These are phyloP conservation scores for Encarsia formosa DNA, from an alignment of 2,888 invertebrate genomes.

Conservation along the genomic window DNA sequence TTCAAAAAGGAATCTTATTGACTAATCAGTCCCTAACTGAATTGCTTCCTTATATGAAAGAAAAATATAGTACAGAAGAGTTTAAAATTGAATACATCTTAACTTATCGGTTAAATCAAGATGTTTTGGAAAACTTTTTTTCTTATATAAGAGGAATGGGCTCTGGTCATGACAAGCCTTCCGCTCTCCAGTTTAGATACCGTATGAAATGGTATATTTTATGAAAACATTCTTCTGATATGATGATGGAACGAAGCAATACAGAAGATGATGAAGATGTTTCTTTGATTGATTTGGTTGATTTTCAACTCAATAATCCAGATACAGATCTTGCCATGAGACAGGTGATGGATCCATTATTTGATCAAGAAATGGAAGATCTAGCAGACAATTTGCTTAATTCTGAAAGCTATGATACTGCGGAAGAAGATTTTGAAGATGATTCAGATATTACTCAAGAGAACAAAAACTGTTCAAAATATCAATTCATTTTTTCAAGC, in stretches of 20 bases:
- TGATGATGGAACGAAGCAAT: neutral
- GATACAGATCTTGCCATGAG: neutral
- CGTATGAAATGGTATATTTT: slow-evolving; percentile 3
- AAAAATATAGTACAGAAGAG: neutral
- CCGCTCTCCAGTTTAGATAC: neutral
- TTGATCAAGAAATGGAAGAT: neutral
- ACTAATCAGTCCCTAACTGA: neutral
- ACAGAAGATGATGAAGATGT: neutral
- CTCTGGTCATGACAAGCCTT: slow-evolving; percentile 1
- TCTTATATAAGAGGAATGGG: slow-evolving; percentile 36
- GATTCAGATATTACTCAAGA: neutral
- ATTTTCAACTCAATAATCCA: neutral
- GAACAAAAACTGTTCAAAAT: too few relatives aligned
- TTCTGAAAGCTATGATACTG: neutral
- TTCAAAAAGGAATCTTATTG: slow-evolving; percentile 5
- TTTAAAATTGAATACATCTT: slow-evolving; percentile 8
- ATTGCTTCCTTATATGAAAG: neutral
- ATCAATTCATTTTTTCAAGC: neutral
- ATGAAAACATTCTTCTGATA: neutral
- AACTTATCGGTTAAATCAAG: slow-evolving; percentile 21
- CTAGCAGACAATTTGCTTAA: neutral
- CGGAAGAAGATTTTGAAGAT: neutral
- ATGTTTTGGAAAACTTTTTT: slow-evolving; percentile 34
- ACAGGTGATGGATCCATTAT: neutral
- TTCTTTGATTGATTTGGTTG: neutral